phyloP scores from a whole-genome alignment of 2,113 vertebrate genomes.

The Ahaetulla prasina region DNA sequence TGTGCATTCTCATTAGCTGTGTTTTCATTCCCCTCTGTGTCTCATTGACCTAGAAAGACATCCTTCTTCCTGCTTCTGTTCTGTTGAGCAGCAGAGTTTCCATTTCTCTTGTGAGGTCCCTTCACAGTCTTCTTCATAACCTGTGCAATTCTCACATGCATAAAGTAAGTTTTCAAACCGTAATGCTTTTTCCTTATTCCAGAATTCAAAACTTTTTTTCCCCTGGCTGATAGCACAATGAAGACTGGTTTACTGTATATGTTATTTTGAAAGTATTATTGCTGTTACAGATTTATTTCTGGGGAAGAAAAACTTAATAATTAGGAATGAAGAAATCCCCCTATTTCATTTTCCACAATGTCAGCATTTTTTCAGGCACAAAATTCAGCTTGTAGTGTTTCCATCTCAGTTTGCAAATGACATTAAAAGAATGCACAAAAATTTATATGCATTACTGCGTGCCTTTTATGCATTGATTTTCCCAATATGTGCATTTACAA shows the following conservation, averaged over 20 bases:
- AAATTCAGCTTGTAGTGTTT: not conserved
- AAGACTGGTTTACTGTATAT: constrained; percentile 43
- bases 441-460: not conserved
- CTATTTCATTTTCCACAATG: not conserved
- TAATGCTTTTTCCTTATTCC: constrained; percentile 47
- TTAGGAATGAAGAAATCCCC: not conserved
- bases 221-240: constrained; percentile 45
- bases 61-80: constrained; percentile 49
- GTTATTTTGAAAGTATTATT: constrained; percentile 49
- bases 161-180: constrained; percentile 18
- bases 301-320: constrained; percentile 36
- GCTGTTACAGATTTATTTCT: constrained; percentile 53
- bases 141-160: constrained; percentile 53
- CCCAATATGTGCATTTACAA: not conserved
- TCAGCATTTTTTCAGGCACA: not conserved
- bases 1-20: constrained; percentile 49
- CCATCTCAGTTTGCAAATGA: not conserved
- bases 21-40: constrained; percentile 32
- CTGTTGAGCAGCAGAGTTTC: constrained; percentile 41
- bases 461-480: not conserved
- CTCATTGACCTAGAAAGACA: constrained; percentile 47
- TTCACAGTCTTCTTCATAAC: constrained; percentile 55
- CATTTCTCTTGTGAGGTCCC: constrained; percentile 48
- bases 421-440: not conserved
- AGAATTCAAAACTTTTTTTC: constrained; percentile 40